A percentile compares a stretch with the other conserved stretches of the same genome.
phyloP scores from a whole-genome alignment of 2,888 invertebrate genomes.

The Microchrysa polita region DNA sequence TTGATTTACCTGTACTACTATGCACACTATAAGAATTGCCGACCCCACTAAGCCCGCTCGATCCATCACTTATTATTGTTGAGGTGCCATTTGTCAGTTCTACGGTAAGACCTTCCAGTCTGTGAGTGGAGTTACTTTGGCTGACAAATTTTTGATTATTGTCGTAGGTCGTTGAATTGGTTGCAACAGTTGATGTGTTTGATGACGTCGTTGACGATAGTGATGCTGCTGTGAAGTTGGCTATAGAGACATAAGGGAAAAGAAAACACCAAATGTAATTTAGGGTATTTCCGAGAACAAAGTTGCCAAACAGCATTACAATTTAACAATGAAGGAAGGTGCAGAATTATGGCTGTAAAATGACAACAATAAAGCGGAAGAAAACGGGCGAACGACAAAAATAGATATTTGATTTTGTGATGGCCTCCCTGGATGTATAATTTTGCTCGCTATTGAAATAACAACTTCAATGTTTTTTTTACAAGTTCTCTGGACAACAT shows the following conservation, averaged over 20 bases:
- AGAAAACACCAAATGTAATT: too few species aligned
- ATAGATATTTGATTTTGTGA: too few species aligned
- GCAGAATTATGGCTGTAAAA: too few species aligned
- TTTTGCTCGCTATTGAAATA: too few species aligned
- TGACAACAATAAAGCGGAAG: too few species aligned
- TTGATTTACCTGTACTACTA: constrained; percentile 33
- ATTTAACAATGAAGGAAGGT: too few species aligned
- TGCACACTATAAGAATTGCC: background rate
- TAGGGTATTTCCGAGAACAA: too few species aligned
- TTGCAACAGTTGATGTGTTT: constrained; percentile 12
- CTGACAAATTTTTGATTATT: constrained; percentile 51
- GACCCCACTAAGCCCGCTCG: background rate
- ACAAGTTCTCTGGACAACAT: too few species aligned
- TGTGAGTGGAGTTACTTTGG: constrained; percentile 54
- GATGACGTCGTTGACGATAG: background rate
- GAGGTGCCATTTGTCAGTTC: constrained; percentile 47
- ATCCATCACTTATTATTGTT: background rate
- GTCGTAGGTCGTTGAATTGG: constrained; percentile 39
- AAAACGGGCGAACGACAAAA: too few species aligned
- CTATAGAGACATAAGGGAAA: background rate
- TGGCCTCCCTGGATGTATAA: too few species aligned
- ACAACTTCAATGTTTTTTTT: too few species aligned
- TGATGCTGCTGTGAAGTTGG: constrained; percentile 1
- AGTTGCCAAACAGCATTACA: too few species aligned
- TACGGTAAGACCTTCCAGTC: constrained; percentile 46